A percentile compares a stretch with the other conserved stretches of the same genome.
phyloP scores from a whole-genome alignment of 2,797 vertebrate genomes.

The Cygnus olor region DNA sequence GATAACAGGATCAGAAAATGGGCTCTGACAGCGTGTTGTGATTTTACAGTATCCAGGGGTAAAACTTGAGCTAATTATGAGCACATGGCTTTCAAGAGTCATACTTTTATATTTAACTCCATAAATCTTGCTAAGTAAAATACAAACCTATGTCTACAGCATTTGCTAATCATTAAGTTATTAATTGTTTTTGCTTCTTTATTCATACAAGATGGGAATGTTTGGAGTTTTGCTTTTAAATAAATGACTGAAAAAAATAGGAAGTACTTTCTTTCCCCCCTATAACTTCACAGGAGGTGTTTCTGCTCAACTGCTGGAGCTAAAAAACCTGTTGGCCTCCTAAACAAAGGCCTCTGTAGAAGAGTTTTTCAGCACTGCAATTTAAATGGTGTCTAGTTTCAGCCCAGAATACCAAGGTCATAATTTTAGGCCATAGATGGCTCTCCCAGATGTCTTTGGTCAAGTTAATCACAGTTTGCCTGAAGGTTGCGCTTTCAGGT shows the following conservation, averaged over 20 bases:
- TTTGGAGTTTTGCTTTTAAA: slow-evolving; percentile 57
- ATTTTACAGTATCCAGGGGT: slow-evolving; percentile 79
- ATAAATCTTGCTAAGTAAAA: slow-evolving; percentile 71
- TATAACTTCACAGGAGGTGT: slow-evolving; percentile 62
- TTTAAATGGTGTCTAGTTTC: slow-evolving; percentile 87
- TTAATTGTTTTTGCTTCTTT: slow-evolving; percentile 73
- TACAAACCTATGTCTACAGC: slow-evolving; percentile 59
- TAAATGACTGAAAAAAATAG: slow-evolving; percentile 17
- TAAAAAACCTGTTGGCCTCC: slow-evolving; percentile 70
- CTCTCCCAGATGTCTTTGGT: slow-evolving; percentile 93
- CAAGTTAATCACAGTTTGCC: slow-evolving; percentile 92
- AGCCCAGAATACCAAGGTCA: slow-evolving; percentile 84
- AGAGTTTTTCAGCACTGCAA: slow-evolving; percentile 80
- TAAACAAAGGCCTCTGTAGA: slow-evolving; percentile 79
- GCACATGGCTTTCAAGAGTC: slow-evolving; percentile 75
- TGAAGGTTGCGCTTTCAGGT: slow-evolving; percentile 87
- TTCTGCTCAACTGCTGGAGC: slow-evolving; percentile 56
- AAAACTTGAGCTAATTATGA: slow-evolving; percentile 78
- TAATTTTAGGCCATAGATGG: slow-evolving; percentile 84
- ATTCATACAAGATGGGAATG: slow-evolving; percentile 51
- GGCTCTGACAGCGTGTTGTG: slow-evolving; percentile 74
- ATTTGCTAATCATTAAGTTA: slow-evolving; percentile 73
- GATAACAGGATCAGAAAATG: slow-evolving; percentile 79
- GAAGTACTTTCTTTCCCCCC: slow-evolving; percentile 24
- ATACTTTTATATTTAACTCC: slow-evolving; percentile 71